Percentiles rank a stretch among this genome's conserved stretches.
Evolutionary conservation across 2,797 vertebrate genomes (phyloP).

Genomic region (Oophaga sylvatica): DNA sequence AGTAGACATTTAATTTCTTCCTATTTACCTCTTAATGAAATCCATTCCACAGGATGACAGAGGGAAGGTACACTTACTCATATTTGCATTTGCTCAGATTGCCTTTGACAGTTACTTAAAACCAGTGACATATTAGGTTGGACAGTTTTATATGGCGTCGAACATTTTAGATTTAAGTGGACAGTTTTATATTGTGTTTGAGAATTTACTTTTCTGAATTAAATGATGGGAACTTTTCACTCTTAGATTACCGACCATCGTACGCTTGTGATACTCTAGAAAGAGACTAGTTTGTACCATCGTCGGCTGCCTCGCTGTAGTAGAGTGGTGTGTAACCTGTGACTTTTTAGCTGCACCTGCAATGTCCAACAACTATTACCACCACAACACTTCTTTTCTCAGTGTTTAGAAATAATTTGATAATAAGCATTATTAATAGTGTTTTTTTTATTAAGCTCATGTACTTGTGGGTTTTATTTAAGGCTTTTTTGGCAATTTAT

Average conservation of each 20-base stretch:
- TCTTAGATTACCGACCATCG: background rate
- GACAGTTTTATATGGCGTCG: conserved; percentile 18
- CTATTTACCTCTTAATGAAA: background rate
- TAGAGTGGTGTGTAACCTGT: background rate
- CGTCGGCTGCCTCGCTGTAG: background rate
- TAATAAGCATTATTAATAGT: too few species aligned
- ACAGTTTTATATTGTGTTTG: conserved; percentile 34
- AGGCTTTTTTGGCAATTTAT: too few species aligned
- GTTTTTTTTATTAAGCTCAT: too few species aligned
- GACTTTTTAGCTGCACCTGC: background rate
- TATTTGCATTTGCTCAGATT: conserved; percentile 10
- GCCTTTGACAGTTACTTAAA: conserved; percentile 29
- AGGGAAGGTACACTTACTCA: background rate
- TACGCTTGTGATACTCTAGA: background rate
- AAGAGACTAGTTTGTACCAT: background rate
- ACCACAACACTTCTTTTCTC: too few species aligned
- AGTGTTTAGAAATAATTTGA: too few species aligned
- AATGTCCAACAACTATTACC: background rate
- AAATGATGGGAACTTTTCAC: conserved; percentile 17
- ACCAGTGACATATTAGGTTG: conserved; percentile 17
- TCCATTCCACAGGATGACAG: background rate
- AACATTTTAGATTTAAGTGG: conserved; percentile 9
- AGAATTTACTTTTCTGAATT: conserved; percentile 10
- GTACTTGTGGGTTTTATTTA: too few species aligned
- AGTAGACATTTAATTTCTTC: background rate